Percentiles rank a stretch among this genome's conserved stretches.
Evolutionary conservation across 1,140 invertebrate species (phyloP).

Genomic region (Rhopalosiphum maidis): DNA sequence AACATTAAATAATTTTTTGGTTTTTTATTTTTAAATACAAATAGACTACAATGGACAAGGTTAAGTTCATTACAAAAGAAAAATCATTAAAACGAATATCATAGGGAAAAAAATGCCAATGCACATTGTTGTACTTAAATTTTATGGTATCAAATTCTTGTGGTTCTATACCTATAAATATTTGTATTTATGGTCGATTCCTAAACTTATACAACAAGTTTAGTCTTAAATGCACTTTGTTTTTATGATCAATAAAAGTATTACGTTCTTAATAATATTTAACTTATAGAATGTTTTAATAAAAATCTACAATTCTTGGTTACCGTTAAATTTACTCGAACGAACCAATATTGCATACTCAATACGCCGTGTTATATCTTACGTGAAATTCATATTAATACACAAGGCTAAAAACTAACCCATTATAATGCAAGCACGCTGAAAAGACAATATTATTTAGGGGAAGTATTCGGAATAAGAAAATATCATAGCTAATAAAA

Average conservation of each 20-base stretch:
- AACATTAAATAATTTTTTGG: too few species aligned
- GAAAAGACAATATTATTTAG: not conserved
- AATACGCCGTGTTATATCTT: not conserved
- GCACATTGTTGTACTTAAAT: not conserved
- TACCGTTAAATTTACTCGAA: not conserved
- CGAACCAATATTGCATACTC: not conserved
- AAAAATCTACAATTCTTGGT: not conserved
- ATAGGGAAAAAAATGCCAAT: not conserved
- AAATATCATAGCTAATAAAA: not conserved
- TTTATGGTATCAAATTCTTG: not conserved
- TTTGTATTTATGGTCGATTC: not conserved
- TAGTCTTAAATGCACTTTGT: not conserved
- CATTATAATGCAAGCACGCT: not conserved
- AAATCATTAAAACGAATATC: not conserved
- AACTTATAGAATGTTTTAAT: not conserved
- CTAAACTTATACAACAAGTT: not conserved
- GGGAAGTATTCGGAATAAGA: not conserved
- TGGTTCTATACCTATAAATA: not conserved
- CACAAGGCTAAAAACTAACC: not conserved
- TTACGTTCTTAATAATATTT: not conserved
- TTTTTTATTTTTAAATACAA: not conserved
- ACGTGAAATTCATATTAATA: not conserved
- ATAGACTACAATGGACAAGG: not conserved
- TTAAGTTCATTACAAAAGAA: not conserved
- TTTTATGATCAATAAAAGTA: constrained; percentile 13